phyloP scores from a whole-genome alignment of 2,797 vertebrate species.

The Momotus momota region DNA sequence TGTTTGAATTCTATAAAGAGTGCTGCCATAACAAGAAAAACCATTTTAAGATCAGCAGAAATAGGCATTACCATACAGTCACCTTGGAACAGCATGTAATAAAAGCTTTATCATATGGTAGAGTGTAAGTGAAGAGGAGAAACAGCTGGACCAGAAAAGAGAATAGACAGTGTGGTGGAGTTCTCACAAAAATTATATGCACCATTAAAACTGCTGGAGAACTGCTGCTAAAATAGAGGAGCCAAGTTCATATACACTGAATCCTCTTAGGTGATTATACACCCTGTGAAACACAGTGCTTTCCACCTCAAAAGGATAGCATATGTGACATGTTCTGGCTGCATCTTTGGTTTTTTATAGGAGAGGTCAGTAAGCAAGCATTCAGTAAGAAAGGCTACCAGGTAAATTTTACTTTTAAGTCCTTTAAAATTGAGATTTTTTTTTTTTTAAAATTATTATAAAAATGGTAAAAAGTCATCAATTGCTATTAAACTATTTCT shows the following conservation, averaged over 20 bases:
- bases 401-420: not conserved
- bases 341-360: not conserved
- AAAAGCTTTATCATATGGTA: not conserved
- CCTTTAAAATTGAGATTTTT: not conserved
- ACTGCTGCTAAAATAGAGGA: not conserved
- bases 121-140: not conserved
- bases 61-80: not conserved
- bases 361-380: not conserved
- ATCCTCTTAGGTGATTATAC: not conserved
- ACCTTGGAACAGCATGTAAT: not conserved
- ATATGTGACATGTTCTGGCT: not conserved
- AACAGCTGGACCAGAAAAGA: conserved; percentile 7
- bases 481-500: not conserved
- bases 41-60: not conserved
- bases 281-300: not conserved
- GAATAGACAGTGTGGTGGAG: not conserved
- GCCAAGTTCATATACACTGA: not conserved
- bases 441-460: not conserved
- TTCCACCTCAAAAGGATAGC: not conserved
- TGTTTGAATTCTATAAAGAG: not conserved
- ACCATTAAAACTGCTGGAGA: not conserved
- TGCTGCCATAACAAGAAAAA: not conserved
- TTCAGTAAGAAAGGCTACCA: not conserved
- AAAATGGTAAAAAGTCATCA: not conserved
- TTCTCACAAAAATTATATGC: not conserved